Evolutionary conservation across 2,113 vertebrate species (phyloP), one percentile per base, ranked within the genome.

Genomic region (Chionodraco myersi): DNA sequence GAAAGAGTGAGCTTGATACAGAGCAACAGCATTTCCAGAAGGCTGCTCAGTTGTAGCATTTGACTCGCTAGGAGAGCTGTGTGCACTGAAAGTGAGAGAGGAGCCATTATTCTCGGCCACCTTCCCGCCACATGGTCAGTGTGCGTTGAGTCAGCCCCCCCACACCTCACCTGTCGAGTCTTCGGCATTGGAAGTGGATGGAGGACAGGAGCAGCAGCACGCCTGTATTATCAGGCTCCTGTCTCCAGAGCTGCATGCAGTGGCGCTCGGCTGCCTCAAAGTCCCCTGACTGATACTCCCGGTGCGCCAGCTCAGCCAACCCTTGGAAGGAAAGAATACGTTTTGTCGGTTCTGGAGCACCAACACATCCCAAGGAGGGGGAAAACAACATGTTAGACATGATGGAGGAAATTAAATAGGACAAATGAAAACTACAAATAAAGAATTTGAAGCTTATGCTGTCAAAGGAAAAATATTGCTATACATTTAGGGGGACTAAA

Each of bases 281-380:
- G 93, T 99, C 98, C 59, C 98, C 98, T 73, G 98, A 98, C 95
- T 99, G 98, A 95, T 99, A 99, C 92, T 99, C 98, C 67, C 98
- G 97, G 92, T 99, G 98, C 93, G 98, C 98, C 97, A 99, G 95
- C 94, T 99, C 98, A 83, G 98, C 98, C 96, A 99, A 97, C 96
- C 98, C 98, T 99, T 99, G 97, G 97, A 99, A 99, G 96, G 97
- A 99, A 99, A 99, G 98, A 95, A 98, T 96, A 99, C 94, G 96
- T 99, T 99, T 98, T 95, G 96, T 98, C 96, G 97, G 96, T 99
- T 98, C 97, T 98, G 97, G 96, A 96, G 96, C 93, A 98, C 96
- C 97, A 97, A 97, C 96, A 96, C 96, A 97, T 96, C 95, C 95
- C 95, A 92, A 91, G 84, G 84, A 86, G 95, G 94, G 91, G 94